Conservation (phyloP, 2,113 vertebrate species). For the Danionella cerebrum region DNA sequence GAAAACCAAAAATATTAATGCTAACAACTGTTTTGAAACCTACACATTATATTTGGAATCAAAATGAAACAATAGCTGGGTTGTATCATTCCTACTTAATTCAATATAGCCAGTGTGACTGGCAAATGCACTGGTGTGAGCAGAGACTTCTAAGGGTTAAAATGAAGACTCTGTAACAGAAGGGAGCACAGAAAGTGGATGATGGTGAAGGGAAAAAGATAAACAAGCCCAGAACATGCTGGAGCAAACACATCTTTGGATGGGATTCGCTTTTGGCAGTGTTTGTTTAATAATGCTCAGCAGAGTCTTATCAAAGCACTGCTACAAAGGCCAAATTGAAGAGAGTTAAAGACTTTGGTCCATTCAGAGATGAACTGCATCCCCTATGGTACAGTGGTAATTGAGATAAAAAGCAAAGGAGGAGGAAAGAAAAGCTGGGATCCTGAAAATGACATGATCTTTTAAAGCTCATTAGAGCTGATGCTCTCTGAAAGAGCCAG, state of each 20-base stretch:
- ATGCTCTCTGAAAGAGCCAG: conserved; percentile 33
- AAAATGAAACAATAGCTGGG: too few species aligned
- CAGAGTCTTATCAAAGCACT: conserved; percentile 25
- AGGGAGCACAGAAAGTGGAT: not conserved
- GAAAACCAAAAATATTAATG: too few species aligned
- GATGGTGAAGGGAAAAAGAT: not conserved
- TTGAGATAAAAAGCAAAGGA: conserved; percentile 43
- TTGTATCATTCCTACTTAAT: too few species aligned
- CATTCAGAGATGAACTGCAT: conserved; percentile 32
- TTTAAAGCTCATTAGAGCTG: conserved; percentile 45
- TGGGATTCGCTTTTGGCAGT: not conserved
- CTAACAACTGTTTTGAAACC: too few species aligned
- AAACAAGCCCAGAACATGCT: not conserved
- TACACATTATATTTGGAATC: too few species aligned
- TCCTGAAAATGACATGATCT: conserved; percentile 42
- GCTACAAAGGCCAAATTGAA: conserved; percentile 25
- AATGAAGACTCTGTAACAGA: too few species aligned
- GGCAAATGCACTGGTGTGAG: too few species aligned
- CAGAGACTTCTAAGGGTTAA: too few species aligned
- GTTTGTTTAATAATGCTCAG: conserved; percentile 7
- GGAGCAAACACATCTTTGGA: not conserved
- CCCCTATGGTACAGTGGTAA: conserved; percentile 25
- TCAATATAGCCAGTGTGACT: too few species aligned
- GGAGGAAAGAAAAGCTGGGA: conserved; percentile 40
- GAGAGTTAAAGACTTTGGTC: conserved; percentile 27